Evolutionary conservation across 2,888 invertebrate genomes (phyloP).

Genomic region (Oscheius sp.): DNA sequence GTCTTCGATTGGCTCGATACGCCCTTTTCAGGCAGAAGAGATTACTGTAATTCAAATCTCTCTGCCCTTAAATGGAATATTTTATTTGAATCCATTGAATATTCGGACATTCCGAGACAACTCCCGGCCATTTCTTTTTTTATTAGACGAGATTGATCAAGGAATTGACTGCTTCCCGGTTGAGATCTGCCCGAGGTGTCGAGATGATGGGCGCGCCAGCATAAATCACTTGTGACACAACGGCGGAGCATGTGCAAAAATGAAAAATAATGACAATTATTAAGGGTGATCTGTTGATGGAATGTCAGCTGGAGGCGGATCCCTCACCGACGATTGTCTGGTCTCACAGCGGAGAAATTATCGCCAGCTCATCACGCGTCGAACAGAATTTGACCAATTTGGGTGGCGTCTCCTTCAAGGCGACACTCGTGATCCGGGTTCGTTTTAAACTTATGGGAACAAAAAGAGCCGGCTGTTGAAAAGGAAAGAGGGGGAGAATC

Average conservation of each 20-base stretch:
- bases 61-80: too few relatives aligned
- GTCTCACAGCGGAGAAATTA: constrained; percentile 67
- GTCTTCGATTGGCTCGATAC: too few relatives aligned
- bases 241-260: background rate
- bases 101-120: too few relatives aligned
- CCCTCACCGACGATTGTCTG: constrained; percentile 69
- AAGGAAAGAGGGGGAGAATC: background rate
- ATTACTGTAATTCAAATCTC: too few relatives aligned
- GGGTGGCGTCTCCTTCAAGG: constrained; percentile 65
- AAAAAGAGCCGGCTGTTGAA: constrained; percentile 5
- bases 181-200: constrained; percentile 8
- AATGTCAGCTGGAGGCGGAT: constrained; percentile 72
- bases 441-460: background rate
- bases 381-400: constrained; percentile 63
- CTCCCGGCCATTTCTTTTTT: too few relatives aligned
- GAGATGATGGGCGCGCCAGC: background rate
- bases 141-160: too few relatives aligned
- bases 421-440: constrained; percentile 71
- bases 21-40: too few relatives aligned
- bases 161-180: too few relatives aligned
- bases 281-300: constrained; percentile 73
- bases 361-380: constrained; percentile 63
- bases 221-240: constrained; percentile 22
- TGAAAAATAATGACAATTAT: constrained; percentile 29
- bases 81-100: too few relatives aligned